A percentile compares a stretch with the other conserved stretches of the same genome.
These are phyloP conservation scores for Pelosia muscerda DNA, from an alignment of 2,888 invertebrate species.

Conservation along the genomic window DNA sequence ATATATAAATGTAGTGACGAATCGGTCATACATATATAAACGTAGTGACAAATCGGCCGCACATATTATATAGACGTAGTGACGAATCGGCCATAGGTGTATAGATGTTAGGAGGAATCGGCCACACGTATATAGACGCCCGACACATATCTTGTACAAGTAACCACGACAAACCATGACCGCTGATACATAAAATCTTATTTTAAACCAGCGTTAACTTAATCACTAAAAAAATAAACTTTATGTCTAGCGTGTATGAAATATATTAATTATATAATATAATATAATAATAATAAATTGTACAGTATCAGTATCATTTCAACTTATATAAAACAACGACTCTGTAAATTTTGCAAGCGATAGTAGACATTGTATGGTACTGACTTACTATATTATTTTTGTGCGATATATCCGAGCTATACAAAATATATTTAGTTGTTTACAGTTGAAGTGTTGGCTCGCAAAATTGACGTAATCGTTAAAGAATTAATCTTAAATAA, in stretches of 20 bases:
- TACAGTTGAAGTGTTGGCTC: constrained; percentile 28
- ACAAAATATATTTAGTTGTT: constrained; percentile 8
- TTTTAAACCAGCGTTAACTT: constrained; percentile 78
- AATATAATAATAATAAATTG: constrained; percentile 72
- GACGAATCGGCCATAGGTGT: neutral
- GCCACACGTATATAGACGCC: constrained; percentile 3
- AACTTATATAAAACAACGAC: constrained; percentile 49
- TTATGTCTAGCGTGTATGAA: constrained; percentile 75
- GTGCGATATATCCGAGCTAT: constrained; percentile 36
- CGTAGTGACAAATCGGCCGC: neutral
- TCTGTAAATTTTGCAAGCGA: constrained; percentile 36
- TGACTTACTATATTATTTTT: constrained; percentile 27
- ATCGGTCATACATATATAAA: neutral
- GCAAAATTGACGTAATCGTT: constrained; percentile 46
- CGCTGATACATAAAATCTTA: constrained; percentile 64
- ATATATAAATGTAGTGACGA: neutral
- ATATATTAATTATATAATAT: constrained; percentile 72
- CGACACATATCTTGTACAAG: constrained; percentile 5
- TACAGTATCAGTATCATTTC: constrained; percentile 79
- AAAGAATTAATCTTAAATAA: constrained; percentile 55
- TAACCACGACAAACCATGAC: constrained; percentile 54
- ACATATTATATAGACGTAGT: constrained; percentile 3
- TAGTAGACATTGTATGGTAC: constrained; percentile 2
- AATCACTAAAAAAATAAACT: constrained; percentile 66
- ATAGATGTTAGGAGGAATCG: neutral